phyloP scores from a whole-genome alignment of 2,797 vertebrate species.

The Sebastiscus albofasciatus region DNA sequence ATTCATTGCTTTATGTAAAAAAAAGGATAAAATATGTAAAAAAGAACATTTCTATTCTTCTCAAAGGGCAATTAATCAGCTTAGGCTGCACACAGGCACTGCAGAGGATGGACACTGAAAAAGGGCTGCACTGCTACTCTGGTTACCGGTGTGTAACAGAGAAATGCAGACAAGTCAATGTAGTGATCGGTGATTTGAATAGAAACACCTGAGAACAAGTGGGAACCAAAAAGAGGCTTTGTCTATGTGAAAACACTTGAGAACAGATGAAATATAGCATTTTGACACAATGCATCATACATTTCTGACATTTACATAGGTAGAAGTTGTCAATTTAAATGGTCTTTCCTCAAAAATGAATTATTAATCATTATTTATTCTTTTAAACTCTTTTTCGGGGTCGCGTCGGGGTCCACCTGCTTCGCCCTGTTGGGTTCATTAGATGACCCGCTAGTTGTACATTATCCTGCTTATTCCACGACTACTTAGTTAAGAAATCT shows the following conservation, averaged over 20 bases:
- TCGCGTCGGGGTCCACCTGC: no score
- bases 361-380: not conserved
- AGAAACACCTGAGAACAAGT: not conserved
- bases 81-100: conserved; percentile 31
- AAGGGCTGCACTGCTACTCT: conserved; percentile 9
- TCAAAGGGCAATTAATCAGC: conserved; percentile 79
- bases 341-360: not conserved
- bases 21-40: no score
- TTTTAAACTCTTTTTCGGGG: not conserved
- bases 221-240: not conserved
- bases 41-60: conserved; percentile 54
- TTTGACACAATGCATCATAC: not conserved
- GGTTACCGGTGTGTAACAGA: conserved; percentile 13
- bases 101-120: conserved; percentile 32
- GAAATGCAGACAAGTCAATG: conserved; percentile 11
- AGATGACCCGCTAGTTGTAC: no score
- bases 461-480: no score
- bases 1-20: no score
- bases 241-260: not conserved
- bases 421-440: no score
- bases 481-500: no score
- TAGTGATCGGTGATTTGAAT: not conserved
- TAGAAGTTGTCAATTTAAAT: not conserved
- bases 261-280: not conserved
- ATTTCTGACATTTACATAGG: not conserved